A percentile compares a stretch with the other conserved stretches of the same genome.
Evolutionary conservation across 1,140 invertebrate species (phyloP).

Genomic region (Littorina saxatilis): DNA sequence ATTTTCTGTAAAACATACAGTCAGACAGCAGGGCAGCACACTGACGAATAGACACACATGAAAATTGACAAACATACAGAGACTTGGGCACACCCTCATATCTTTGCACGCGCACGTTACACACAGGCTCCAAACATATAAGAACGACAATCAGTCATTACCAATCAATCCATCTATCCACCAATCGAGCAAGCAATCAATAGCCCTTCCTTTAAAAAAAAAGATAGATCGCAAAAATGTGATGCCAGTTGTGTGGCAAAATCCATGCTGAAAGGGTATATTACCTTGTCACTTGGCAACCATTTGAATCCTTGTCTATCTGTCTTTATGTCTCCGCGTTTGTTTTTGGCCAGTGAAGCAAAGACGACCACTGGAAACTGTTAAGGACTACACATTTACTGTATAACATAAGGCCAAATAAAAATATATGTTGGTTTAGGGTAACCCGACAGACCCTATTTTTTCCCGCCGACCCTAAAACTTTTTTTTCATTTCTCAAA

Average conservation of each 20-base stretch:
- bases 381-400: too few relatives aligned
- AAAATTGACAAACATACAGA: background rate
- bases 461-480: too few relatives aligned
- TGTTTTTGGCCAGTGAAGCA: background rate
- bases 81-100: background rate
- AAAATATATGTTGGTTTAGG: too few relatives aligned
- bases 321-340: background rate
- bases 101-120: background rate
- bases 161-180: too few relatives aligned
- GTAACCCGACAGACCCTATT: too few relatives aligned
- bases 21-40: background rate
- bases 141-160: too few relatives aligned
- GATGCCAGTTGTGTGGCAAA: background rate
- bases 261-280: background rate
- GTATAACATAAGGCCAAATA: too few relatives aligned
- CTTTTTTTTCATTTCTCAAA: too few relatives aligned
- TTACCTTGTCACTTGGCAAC: conserved; percentile 13
- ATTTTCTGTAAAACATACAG: too few relatives aligned
- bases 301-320: background rate
- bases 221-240: background rate
- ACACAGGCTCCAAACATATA: background rate
- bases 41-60: too few relatives aligned
- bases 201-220: background rate
- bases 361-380: background rate
- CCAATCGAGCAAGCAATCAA: background rate